Conservation (phyloP, 2,797 vertebrate genomes). For the Sebastes hubbsi region DNA sequence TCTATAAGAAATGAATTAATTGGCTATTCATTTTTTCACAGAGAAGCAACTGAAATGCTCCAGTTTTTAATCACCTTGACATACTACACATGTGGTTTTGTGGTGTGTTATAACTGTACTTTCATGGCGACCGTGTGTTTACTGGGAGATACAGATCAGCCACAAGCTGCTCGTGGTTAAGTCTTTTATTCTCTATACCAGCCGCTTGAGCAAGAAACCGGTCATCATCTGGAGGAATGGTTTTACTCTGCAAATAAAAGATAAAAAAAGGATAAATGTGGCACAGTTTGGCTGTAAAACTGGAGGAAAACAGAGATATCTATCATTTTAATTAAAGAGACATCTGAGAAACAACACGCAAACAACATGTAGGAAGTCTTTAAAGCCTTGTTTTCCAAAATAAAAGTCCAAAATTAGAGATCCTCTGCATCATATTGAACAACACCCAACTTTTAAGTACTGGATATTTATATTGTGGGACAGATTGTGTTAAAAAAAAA, state of each 20-base stretch:
- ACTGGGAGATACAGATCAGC: constrained; percentile 48
- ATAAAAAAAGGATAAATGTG: background rate
- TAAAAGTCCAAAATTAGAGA: background rate
- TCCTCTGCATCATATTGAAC: background rate
- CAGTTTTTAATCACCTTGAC: constrained; percentile 23
- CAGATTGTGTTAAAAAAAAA: background rate
- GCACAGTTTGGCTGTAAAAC: background rate
- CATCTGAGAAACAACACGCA: background rate
- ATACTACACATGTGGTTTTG: constrained; percentile 23
- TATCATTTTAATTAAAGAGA: background rate
- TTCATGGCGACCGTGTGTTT: constrained; percentile 50
- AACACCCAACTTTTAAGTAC: background rate
- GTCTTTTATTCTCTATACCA: constrained; percentile 29
- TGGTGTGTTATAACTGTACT: constrained; percentile 5
- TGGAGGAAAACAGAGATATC: background rate
- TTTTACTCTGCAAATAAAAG: constrained; percentile 14
- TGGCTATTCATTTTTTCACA: background rate
- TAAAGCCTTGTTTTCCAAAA: background rate
- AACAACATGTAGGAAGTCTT: background rate
- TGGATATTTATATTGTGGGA: background rate
- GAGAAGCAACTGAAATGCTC: background rate
- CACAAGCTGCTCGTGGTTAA: constrained; percentile 40
- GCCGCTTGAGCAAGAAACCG: constrained; percentile 18
- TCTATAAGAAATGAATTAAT: constrained; percentile 5
- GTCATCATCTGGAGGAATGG: constrained; percentile 20